These are phyloP conservation scores for Machimus rusticus DNA, from an alignment of 2,888 invertebrate genomes.

Conservation along the genomic window DNA sequence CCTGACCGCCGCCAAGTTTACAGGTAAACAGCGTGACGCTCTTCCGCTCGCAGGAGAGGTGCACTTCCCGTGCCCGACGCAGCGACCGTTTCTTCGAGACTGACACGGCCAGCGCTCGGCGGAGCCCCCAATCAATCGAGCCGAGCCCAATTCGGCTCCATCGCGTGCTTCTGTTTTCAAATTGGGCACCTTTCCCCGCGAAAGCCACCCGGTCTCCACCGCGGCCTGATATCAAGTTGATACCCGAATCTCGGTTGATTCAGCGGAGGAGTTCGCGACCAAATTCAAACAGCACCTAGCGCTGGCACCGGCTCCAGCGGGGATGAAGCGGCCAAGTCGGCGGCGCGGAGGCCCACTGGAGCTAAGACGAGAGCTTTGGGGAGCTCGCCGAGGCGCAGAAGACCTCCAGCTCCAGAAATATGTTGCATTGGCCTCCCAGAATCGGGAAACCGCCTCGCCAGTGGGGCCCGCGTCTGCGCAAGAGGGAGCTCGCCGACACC, in stretches of 20 bases:
- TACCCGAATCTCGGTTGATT: background rate
- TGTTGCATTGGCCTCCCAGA: background rate
- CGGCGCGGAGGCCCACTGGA: background rate
- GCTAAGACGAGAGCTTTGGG: background rate
- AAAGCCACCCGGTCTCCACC: background rate
- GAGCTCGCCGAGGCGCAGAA: background rate
- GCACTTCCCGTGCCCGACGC: background rate
- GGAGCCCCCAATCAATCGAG: slow-evolving; percentile 7
- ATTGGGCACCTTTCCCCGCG: slow-evolving; percentile 13
- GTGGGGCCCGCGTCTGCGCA: background rate
- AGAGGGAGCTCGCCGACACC: background rate
- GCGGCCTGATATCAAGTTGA: background rate
- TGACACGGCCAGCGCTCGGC: background rate
- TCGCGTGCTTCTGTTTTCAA: slow-evolving; percentile 36
- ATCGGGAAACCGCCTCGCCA: background rate
- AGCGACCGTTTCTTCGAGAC: slow-evolving; percentile 18
- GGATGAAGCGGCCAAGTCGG: background rate
- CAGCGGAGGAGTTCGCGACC: background rate
- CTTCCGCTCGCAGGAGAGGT: slow-evolving; percentile 12
- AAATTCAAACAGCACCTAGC: background rate
- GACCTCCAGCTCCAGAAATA: background rate
- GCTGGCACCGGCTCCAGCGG: background rate
- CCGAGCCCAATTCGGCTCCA: background rate
- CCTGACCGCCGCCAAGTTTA: background rate
- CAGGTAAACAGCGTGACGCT: slow-evolving; percentile 2